Percentiles rank a stretch among this genome's conserved stretches.
Evolutionary conservation across 2,797 vertebrate genomes (phyloP).

Genomic region (Etheostoma perlongum): DNA sequence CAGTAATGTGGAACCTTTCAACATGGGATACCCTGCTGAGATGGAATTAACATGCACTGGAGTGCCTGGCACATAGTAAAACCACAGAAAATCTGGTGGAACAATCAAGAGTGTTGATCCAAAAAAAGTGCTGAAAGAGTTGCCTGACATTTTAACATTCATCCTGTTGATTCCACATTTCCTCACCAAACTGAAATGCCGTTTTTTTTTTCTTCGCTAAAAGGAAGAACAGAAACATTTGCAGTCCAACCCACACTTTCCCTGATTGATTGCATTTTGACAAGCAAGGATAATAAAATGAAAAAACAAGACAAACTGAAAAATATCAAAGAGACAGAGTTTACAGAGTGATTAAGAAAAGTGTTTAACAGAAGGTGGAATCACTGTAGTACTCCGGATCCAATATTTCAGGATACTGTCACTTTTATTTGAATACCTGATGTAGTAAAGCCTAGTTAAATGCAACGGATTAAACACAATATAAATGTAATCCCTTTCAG

Average conservation of each 20-base stretch:
- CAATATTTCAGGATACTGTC: slow-evolving; percentile 56
- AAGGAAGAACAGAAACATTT: slow-evolving; percentile 2
- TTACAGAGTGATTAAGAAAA: slow-evolving; percentile 17
- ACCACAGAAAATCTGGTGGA: slow-evolving; percentile 16
- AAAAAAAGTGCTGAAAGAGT: slow-evolving; percentile 20
- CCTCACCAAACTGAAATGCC: not conserved
- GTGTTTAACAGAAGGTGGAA: slow-evolving; percentile 50
- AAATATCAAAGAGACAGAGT: slow-evolving; percentile 28
- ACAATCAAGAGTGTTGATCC: slow-evolving; percentile 14
- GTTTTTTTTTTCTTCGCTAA: slow-evolving; percentile 4
- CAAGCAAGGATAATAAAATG: slow-evolving; percentile 8
- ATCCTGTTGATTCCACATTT: slow-evolving; percentile 44
- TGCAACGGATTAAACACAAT: slow-evolving; percentile 64
- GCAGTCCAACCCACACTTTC: slow-evolving; percentile 9
- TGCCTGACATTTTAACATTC: slow-evolving; percentile 56
- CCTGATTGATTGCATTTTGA: slow-evolving; percentile 42
- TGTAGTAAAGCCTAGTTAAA: slow-evolving; percentile 67
- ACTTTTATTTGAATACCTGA: slow-evolving; percentile 67
- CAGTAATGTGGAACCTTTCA: slow-evolving; percentile 59
- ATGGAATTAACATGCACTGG: slow-evolving; percentile 33
- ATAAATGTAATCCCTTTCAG: slow-evolving; percentile 63
- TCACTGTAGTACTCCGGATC: slow-evolving; percentile 37
- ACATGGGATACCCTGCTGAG: slow-evolving; percentile 44
- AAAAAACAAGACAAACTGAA: not conserved
- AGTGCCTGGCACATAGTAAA: slow-evolving; percentile 14